These are phyloP conservation scores for Congeria kusceri DNA, from an alignment of 2,888 invertebrate species.

Conservation along the genomic window DNA sequence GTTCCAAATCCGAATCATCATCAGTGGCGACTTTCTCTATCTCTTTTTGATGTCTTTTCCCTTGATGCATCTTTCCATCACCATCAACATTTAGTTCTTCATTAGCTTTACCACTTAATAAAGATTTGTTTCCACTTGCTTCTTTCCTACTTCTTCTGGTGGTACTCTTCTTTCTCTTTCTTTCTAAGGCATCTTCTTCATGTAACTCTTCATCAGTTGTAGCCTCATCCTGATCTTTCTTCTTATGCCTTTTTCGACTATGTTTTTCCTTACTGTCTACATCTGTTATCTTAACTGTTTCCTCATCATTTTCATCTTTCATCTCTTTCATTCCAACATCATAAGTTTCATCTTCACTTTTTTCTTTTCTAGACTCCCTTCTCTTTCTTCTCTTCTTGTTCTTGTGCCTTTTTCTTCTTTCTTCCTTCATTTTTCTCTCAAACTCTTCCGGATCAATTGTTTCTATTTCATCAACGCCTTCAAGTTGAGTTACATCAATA, in stretches of 20 bases:
- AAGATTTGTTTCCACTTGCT: no score
- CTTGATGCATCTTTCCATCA: no score
- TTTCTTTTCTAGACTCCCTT: background rate
- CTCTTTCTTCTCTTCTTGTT: constrained; percentile 29
- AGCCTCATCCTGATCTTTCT: background rate
- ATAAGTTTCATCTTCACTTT: background rate
- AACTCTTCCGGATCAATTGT: constrained; percentile 12
- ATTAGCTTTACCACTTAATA: no score
- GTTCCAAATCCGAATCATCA: no score
- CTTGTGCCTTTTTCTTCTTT: constrained; percentile 37
- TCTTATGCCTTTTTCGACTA: background rate
- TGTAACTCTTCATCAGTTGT: background rate
- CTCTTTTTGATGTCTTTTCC: no score
- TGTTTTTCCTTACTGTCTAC: background rate
- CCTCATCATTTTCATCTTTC: background rate
- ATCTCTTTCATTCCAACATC: background rate
- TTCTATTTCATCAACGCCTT: constrained; percentile 25
- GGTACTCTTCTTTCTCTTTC: no score
- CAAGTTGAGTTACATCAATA: constrained; percentile 53
- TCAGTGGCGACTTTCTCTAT: no score
- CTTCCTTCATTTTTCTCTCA: constrained; percentile 18
- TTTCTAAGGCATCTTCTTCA: no score
- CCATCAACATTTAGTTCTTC: no score
- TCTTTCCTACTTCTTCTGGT: no score
- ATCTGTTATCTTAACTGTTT: background rate